These are phyloP conservation scores for Pandemis cinnamomeana DNA, from an alignment of 2,888 invertebrate species.

Conservation along the genomic window DNA sequence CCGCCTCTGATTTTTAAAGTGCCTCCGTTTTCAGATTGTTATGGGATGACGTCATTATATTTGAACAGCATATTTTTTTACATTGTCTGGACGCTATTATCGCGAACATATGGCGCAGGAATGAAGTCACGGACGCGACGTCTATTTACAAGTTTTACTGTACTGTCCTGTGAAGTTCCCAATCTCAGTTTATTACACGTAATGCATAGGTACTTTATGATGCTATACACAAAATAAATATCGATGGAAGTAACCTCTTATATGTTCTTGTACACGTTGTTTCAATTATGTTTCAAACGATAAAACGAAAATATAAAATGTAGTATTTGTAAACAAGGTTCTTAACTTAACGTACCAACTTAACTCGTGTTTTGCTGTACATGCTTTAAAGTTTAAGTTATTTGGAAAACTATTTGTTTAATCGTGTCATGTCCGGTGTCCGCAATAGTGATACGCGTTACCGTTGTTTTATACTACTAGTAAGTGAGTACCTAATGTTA, in stretches of 20 bases:
- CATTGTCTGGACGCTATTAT: constrained; percentile 43
- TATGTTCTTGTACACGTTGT: neutral
- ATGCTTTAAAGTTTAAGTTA: neutral
- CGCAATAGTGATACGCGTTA: neutral
- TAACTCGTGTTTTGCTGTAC: neutral
- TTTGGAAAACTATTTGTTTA: neutral
- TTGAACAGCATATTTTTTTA: constrained; percentile 31
- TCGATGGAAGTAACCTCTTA: neutral
- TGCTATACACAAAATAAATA: neutral
- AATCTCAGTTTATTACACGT: constrained; percentile 5
- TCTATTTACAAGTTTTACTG: constrained; percentile 38
- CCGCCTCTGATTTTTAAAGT: neutral
- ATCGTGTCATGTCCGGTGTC: neutral
- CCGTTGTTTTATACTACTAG: neutral
- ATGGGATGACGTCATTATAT: constrained; percentile 30
- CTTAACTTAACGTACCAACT: neutral
- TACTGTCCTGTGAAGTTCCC: constrained; percentile 27
- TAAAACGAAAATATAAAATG: neutral
- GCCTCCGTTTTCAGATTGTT: constrained; percentile 14
- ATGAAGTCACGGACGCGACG: constrained; percentile 56
- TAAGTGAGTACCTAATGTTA: neutral
- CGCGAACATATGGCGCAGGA: constrained; percentile 52
- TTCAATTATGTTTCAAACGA: neutral
- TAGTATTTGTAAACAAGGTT: neutral
- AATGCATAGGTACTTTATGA: neutral